phyloP scores from a whole-genome alignment of 2,888 invertebrate species.

The Pseudococcus viburni region DNA sequence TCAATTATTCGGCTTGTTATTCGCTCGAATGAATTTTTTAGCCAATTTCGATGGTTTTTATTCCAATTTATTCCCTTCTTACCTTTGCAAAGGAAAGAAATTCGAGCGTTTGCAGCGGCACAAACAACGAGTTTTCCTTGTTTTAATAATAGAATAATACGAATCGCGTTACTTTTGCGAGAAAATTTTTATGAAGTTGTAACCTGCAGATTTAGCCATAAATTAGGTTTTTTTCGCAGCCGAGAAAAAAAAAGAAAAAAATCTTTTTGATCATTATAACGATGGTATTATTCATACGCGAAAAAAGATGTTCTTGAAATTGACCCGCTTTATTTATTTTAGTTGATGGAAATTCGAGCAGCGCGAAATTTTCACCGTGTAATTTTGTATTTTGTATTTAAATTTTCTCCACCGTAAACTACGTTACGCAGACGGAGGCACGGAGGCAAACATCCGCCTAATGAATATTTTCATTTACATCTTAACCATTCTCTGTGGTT shows the following conservation, averaged over 20 bases:
- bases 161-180: neutral
- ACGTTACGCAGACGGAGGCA: neutral
- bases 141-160: constrained; percentile 20
- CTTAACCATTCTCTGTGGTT: constrained; percentile 1
- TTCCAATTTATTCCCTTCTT: neutral
- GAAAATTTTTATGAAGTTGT: constrained; percentile 1
- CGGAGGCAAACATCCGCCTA: neutral
- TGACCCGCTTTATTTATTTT: constrained; percentile 36
- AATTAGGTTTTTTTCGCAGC: neutral
- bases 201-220: constrained; percentile 22
- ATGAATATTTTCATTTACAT: constrained; percentile 49
- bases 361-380: constrained; percentile 22
- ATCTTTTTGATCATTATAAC: constrained; percentile 44
- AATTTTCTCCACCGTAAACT: neutral
- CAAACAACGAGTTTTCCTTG: neutral
- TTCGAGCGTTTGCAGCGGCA: neutral
- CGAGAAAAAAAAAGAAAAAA: neutral
- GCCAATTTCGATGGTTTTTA: neutral
- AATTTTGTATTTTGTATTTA: constrained; percentile 19
- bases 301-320: constrained; percentile 26
- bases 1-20: neutral
- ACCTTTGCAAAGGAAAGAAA: neutral
- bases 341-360: constrained; percentile 30
- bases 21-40: neutral
- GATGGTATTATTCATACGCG: constrained; percentile 27